Evolutionary conservation across 2,888 invertebrate species (phyloP).

Genomic region (Trissolcus brochymenae): DNA sequence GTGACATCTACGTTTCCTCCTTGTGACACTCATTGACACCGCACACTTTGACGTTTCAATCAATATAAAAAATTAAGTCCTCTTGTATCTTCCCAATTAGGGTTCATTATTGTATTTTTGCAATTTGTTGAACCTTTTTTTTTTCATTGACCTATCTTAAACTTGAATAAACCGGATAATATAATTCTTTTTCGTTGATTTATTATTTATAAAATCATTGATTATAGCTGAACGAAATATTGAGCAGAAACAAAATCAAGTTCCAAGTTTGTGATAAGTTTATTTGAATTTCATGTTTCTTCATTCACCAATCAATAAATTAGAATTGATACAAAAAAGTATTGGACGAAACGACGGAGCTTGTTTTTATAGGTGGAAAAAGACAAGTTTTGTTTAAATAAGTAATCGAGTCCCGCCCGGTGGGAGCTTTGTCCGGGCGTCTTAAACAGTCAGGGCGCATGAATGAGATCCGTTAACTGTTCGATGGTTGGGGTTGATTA

Average conservation of each 20-base stretch:
- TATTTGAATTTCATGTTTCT: not conserved
- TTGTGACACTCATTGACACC: constrained; percentile 46
- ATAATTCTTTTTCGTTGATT: too few species aligned
- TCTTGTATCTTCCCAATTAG: not conserved
- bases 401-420: constrained; percentile 24
- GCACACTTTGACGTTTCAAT: constrained; percentile 30
- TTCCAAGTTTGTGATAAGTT: too few species aligned
- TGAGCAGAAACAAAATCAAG: too few species aligned
- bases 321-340: not conserved
- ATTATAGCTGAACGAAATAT: too few species aligned
- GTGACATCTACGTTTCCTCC: constrained; percentile 47
- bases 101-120: not conserved
- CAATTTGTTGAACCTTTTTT: too few species aligned
- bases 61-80: constrained; percentile 13
- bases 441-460: constrained; percentile 29
- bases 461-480: constrained; percentile 41
- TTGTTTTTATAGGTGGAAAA: constrained; percentile 8
- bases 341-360: constrained; percentile 5
- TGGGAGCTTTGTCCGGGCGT: constrained; percentile 9
- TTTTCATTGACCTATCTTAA: too few species aligned
- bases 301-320: not conserved
- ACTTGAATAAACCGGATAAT: too few species aligned
- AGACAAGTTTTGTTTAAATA: constrained; percentile 33
- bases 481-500: constrained; percentile 29
- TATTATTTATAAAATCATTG: too few species aligned